Base-by-base conservation (phyloP, 2,113 vertebrate species). In the Gymnarchus niloticus region DNA sequence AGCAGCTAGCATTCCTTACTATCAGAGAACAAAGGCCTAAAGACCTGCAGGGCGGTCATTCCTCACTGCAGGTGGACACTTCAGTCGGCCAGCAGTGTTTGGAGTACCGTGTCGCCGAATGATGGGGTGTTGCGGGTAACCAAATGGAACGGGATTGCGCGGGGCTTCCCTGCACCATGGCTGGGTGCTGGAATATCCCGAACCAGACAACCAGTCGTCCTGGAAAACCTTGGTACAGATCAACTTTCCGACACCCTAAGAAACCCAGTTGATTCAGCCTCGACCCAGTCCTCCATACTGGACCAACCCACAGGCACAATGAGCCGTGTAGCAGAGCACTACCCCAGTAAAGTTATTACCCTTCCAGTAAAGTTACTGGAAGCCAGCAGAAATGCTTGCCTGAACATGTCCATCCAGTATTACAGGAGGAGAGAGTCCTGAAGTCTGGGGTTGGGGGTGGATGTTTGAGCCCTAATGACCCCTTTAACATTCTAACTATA, bases 401-500 rank as follows among this genome's bases (percentile, higher is more conserved):
- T 73, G 33, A 73, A 73, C 65, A 37, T 73, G 65, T 17, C 19
- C n/a, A 14, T 69, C 82, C 82, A 69, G 49, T 69, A 9, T 84
- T 21, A 19, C 46, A 25, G 33, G 83, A 84, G 17, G 25, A 14
- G 44, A 41, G 46, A 80, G 23, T 21, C 23, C 57, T 84, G 56
- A 4, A 14, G 57, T 41, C 65, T 37, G 59, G 48, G 48, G 17
- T 17, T 6, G 51, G 23, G 21, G 81, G 17, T 7, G n/a, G 28
- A 6, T 21, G 6, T 44, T 23, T 25, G 10, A 57, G 25, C 84
- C 49, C 69, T n/a, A n/a, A 23, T 73, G 49, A 28, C 59, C 48
- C 69, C 41, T 77, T 78, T 78, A 48, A n/a, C 37, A 85, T 80
- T 73, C 56, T 78, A 85, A 85, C 37, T 85, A 21, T 54, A 54